A percentile compares a stretch with the other conserved stretches of the same genome.
Conservation (phyloP, 2,797 vertebrate genomes). For the Mus spretus region DNA sequence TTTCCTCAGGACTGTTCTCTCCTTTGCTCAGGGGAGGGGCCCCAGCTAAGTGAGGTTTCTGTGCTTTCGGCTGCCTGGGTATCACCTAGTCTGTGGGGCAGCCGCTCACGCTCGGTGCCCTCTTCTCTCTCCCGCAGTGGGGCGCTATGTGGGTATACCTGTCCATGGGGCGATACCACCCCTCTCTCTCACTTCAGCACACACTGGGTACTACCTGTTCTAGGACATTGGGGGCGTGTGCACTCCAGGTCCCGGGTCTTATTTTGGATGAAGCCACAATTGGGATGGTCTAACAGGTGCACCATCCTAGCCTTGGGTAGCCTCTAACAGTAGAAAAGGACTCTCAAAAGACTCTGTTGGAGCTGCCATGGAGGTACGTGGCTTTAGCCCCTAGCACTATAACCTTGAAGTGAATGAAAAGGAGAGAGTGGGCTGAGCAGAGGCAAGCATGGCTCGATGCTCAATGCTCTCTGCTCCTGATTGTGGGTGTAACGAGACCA, state of each 20-base stretch:
- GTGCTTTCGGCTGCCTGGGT: neutral
- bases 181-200: neutral
- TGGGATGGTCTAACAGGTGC: neutral
- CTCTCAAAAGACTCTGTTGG: neutral
- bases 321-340: accelerated
- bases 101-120: neutral
- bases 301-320: neutral
- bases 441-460: neutral
- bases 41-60: neutral
- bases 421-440: neutral
- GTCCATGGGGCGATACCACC: accelerated
- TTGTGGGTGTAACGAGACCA: neutral
- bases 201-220: neutral
- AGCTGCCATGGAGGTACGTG: neutral
- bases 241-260: neutral
- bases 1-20: neutral
- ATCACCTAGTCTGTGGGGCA: no score
- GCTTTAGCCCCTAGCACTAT: neutral
- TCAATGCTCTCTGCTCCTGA: neutral
- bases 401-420: neutral
- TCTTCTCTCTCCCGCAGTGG: neutral
- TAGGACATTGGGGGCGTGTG: accelerated
- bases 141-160: accelerated
- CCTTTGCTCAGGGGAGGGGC: neutral
- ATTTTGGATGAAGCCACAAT: neutral